A percentile compares a stretch with the other conserved stretches of the same genome.
Conservation (phyloP, 1,140 invertebrate genomes). For the Heliconius eleuchia region DNA sequence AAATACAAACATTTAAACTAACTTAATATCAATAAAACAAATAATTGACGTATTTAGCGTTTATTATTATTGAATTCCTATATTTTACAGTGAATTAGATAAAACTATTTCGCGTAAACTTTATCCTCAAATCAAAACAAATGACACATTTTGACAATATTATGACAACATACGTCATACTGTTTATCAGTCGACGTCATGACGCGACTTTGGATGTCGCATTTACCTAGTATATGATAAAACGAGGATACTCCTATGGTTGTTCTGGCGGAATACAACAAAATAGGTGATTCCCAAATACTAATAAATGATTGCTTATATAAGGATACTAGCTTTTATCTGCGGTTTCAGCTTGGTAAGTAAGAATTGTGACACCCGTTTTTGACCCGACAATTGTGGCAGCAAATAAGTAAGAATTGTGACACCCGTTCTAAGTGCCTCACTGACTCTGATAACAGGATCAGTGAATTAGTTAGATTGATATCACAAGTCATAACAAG, state of each 20-base stretch:
- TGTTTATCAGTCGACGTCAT: not conserved
- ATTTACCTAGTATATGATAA: not conserved
- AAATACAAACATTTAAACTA: no score
- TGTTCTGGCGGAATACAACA: not conserved
- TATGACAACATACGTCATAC: not conserved
- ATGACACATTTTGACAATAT: not conserved
- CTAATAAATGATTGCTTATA: not conserved
- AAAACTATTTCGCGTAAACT: not conserved
- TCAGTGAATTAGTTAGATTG: no score
- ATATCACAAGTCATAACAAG: no score
- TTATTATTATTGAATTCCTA: not conserved
- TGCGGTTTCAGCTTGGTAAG: no score
- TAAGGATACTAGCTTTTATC: no score
- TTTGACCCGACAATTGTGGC: no score
- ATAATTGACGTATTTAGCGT: not conserved
- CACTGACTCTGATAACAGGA: no score
- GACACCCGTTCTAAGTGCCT: no score
- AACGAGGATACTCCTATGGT: not conserved
- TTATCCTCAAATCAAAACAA: constrained; percentile 5
- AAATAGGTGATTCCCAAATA: constrained; percentile 3
- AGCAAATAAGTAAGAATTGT: no score
- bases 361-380: no score
- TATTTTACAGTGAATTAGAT: not conserved
- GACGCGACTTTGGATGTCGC: not conserved
- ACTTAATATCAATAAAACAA: not conserved